Base-by-base conservation (phyloP, 1,140 invertebrate genomes). In the Drosophila grimshawi region DNA sequence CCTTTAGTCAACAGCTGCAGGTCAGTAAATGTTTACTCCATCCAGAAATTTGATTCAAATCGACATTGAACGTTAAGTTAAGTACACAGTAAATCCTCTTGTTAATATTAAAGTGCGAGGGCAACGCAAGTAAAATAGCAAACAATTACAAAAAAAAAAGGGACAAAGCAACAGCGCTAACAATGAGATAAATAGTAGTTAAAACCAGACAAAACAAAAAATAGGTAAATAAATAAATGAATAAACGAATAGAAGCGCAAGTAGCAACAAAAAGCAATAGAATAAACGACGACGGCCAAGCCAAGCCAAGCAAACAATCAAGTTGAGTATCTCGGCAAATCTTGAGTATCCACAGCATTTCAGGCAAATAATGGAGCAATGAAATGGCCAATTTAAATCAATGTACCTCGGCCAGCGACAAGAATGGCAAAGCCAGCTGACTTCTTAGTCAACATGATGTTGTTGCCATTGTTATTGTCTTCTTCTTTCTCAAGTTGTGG, bases 331-430 rank as follows among this genome's bases (percentile, higher is more conserved):
- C 70, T 32, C 39, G 27, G 39, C 3, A 77, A 75, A 68, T 73
- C 74, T 65, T 55, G 51, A 41, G 39, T 43, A 33, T 32, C 37
- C 43, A 41, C 37, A 43, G 27, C 37, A 43, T 56, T 30, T 55
- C 70, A n/a, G 39, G 48, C 65, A 75, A 82, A 78, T 82, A 79
- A 81, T 81, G 79, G 78, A 83, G 80, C 80, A 76, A 82, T 82
- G 80, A 82, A 82, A 82, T 83, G 80, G 65, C 76, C 80, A 82
- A 83, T 82, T 82, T 82, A 82, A 82, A 82, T 82, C 80, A 82
- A 82, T 82, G 80, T 71, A 57, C 49, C 60, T 68, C 8, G 29
- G 30, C 62, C 51, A 55, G 43, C 51, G 51, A 46, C 33, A 51
- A 65, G 32, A 59, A 69, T 10, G n/a, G 56, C 64, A 68, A 41